Conservation (phyloP, 2,797 vertebrate species). For the Melanotaenia nigrans region DNA sequence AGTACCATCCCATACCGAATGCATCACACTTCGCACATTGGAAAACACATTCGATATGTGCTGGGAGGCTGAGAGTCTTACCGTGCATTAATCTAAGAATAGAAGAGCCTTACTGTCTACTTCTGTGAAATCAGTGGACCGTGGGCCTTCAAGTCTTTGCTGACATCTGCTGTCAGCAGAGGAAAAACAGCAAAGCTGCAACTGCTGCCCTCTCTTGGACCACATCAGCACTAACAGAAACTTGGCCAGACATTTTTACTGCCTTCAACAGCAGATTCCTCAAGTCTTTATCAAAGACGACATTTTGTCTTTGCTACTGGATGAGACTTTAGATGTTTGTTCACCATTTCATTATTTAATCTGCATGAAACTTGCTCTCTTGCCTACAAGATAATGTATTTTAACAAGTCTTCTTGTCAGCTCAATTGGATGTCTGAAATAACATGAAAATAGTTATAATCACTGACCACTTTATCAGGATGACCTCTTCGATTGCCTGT, state of each 20-base stretch:
- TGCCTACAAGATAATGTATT: too few species aligned
- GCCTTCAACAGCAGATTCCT: too few species aligned
- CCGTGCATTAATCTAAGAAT: constrained; percentile 35
- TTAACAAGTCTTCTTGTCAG: too few species aligned
- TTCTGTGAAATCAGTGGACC: constrained; percentile 33
- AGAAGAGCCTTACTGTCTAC: constrained; percentile 9
- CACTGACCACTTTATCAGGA: too few species aligned
- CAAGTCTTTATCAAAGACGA: too few species aligned
- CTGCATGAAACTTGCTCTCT: too few species aligned
- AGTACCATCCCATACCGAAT: background rate
- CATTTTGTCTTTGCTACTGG: too few species aligned
- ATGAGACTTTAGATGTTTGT: too few species aligned
- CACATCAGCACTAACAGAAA: constrained; percentile 31
- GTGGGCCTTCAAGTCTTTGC: constrained; percentile 51
- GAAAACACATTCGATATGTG: background rate
- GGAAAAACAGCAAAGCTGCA: constrained; percentile 25
- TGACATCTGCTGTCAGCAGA: constrained; percentile 68
- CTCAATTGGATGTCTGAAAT: too few species aligned
- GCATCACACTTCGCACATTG: background rate
- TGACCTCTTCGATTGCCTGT: too few species aligned
- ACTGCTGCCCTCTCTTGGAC: constrained; percentile 41
- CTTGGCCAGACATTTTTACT: background rate
- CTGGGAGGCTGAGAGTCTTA: background rate
- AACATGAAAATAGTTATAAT: too few species aligned
- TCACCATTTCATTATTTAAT: too few species aligned